Base-by-base conservation (phyloP, 2,888 invertebrate species). In the Tubulanus polymorphus region DNA sequence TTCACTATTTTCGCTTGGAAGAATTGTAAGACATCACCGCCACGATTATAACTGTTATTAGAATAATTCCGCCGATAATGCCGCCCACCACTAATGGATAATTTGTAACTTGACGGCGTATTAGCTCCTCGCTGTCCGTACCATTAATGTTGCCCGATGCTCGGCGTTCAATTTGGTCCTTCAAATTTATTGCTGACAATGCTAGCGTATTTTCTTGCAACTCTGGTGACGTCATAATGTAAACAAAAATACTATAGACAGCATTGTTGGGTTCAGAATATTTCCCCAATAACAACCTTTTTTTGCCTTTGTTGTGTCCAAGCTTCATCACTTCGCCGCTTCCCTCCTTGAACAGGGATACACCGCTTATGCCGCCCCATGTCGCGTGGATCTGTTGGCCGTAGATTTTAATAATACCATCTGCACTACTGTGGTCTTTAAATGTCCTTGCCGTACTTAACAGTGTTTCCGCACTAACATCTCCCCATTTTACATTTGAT, bases 141-240 rank as follows among this genome's bases (percentile, higher is more conserved):
- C 41, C 41, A 23, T 41, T 41, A 41, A 41, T 41, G 41, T 41
- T 41, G 41, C 23, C 41, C 15, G 41, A 41, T 41, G 41, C 41
- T 20, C 41, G 41, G 23, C 41, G 41, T 5, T 41, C 6, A 3
- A 41, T 5, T 41, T 41, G 41, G 15, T 41, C 41, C 23, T 15
- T n/a, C n/a, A n/a, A n/a, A n/a, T n/a, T n/a, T n/a, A n/a, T n/a
- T n/a, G n/a, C n/a, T n/a, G n/a, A n/a, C 6, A 41, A 15, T 41
- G 41, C 41, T 15, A 41, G 5, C 6, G 41, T 41, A 15, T 41
- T 41, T 41, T 5, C 41, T 15, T 41, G 41, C 15, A 41, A 8
- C 41, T 41, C 41, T 41, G 41, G 41, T 41, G 41, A 41, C 41
- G 41, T 41, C 41, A 41, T 5, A 41, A 41, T 41, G 41, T 41